These are phyloP conservation scores for Tanytarsus gracilentus DNA, from an alignment of 2,888 invertebrate species.

Conservation along the genomic window DNA sequence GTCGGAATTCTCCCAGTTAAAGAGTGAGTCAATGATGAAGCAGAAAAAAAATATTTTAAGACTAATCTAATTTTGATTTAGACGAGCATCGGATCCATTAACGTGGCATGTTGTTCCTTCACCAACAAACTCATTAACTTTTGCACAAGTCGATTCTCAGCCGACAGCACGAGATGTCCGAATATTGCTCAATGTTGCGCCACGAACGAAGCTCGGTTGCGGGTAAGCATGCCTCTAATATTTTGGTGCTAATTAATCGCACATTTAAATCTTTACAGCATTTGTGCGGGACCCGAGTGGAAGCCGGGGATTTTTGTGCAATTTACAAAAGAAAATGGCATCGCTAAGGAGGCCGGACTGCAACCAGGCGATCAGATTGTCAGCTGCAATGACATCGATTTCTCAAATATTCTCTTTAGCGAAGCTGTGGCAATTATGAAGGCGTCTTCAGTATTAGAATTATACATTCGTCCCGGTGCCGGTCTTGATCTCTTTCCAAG, in stretches of 20 bases:
- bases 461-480: constrained; percentile 66
- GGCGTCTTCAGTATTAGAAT: constrained; percentile 62
- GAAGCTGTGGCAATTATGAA: constrained; percentile 81
- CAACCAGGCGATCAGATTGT: constrained; percentile 86
- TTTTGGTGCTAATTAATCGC: not conserved
- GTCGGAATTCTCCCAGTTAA: constrained; percentile 90
- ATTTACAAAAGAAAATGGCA: constrained; percentile 80
- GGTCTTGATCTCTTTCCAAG: constrained; percentile 72
- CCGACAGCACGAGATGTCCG: constrained; percentile 56
- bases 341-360: constrained; percentile 79
- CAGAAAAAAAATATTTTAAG: not conserved
- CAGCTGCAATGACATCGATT: constrained; percentile 76
- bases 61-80: constrained; percentile 35
- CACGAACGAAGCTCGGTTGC: constrained; percentile 74
- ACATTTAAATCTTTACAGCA: constrained; percentile 43
- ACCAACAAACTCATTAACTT: not conserved
- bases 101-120: constrained; percentile 73
- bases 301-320: constrained; percentile 83
- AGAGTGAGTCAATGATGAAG: constrained; percentile 61
- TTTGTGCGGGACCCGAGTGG: constrained; percentile 78
- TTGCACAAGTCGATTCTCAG: constrained; percentile 43
- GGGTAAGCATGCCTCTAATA: constrained; percentile 48
- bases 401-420: constrained; percentile 66
- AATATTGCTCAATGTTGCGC: constrained; percentile 70
- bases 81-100: constrained; percentile 63